These are phyloP conservation scores for Orientallactaga sibirica DNA, from an alignment of 2,797 vertebrate genomes.

Conservation along the genomic window DNA sequence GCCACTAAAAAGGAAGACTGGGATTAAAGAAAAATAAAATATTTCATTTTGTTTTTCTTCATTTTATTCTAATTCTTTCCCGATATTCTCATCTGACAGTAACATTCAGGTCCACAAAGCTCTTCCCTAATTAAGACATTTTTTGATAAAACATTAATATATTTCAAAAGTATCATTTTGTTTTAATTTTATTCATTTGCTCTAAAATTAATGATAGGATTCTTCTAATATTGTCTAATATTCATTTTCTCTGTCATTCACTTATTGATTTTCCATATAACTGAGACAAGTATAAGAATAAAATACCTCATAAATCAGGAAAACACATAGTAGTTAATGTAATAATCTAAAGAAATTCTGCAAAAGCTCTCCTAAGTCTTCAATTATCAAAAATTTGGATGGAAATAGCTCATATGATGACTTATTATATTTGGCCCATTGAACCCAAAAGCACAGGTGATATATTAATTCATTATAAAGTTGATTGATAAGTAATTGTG, in stretches of 20 bases:
- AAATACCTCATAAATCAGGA: background rate
- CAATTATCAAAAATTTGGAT: background rate
- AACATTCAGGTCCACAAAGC: background rate
- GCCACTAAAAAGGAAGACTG: background rate
- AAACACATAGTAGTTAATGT: background rate
- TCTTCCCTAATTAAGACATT: background rate
- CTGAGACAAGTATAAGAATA: background rate
- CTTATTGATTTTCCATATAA: background rate
- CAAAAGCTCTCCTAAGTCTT: background rate
- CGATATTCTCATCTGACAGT: background rate
- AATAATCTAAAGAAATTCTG: slow-evolving; percentile 22
- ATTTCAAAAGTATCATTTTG: slow-evolving; percentile 25
- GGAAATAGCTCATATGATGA: background rate
- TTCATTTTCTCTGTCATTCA: background rate
- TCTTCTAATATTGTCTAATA: background rate
- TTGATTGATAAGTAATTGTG: too few relatives aligned
- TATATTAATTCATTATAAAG: background rate
- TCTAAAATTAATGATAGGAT: background rate
- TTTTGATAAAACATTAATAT: background rate
- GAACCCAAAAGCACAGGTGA: background rate
- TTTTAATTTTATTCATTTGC: slow-evolving; percentile 1
- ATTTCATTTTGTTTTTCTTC: background rate
- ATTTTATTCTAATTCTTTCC: slow-evolving; percentile 8
- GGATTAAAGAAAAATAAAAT: background rate
- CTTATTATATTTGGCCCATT: background rate